Conservation (phyloP, 2,797 vertebrate genomes). For the Dendrocincla fuliginosa region DNA sequence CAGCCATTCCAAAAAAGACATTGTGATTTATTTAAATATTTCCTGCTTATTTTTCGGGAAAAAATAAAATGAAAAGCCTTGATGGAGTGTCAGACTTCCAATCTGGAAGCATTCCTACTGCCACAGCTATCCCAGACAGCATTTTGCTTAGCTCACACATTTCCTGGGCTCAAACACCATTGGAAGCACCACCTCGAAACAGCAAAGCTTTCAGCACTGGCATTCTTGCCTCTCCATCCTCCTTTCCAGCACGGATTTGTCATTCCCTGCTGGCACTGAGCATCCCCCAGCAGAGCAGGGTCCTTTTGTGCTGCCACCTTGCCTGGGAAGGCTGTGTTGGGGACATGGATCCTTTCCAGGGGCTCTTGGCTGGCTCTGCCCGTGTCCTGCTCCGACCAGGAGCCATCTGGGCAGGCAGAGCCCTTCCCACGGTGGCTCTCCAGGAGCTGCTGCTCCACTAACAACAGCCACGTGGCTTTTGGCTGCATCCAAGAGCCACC, state of each 20-base stretch:
- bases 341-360: neutral
- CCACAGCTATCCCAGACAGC: neutral
- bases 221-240: neutral
- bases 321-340: neutral
- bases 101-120: neutral
- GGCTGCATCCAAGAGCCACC: neutral
- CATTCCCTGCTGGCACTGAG: neutral
- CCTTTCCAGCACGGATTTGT: neutral
- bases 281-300: neutral
- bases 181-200: neutral
- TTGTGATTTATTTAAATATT: neutral
- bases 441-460: accelerated
- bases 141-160: neutral
- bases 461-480: neutral
- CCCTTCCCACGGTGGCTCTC: accelerated
- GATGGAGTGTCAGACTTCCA: neutral
- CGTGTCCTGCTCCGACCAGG: accelerated
- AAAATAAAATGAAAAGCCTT: neutral
- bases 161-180: neutral
- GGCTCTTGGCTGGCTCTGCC: neutral
- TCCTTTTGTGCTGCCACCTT: neutral
- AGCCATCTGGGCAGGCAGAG: neutral
- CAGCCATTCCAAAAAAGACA: neutral
- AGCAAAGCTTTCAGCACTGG: neutral
- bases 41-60: accelerated